Conservation (phyloP, 2,797 vertebrate species). For the Lagodon rhomboides region DNA sequence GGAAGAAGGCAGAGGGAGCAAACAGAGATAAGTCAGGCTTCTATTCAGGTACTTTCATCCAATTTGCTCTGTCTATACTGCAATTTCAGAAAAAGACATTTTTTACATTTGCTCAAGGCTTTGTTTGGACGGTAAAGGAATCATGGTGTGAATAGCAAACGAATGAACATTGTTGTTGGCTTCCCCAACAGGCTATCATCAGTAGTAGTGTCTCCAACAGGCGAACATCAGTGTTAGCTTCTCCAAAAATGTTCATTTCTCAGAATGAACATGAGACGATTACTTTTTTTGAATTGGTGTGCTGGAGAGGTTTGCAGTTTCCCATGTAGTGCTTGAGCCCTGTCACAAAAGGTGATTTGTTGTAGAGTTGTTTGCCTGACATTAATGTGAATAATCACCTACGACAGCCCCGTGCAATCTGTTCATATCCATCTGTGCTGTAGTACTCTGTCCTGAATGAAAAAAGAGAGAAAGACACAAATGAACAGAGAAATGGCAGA, state of each 20-base stretch:
- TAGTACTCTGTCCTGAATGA: not conserved
- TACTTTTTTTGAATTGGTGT: not conserved
- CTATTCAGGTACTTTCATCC: slow-evolving; percentile 19
- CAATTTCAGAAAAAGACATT: not conserved
- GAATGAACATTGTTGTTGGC: not conserved
- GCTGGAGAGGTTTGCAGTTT: not conserved
- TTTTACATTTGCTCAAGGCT: not conserved
- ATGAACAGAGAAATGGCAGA: no score
- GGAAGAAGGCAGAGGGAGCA: slow-evolving; percentile 30
- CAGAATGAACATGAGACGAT: not conserved
- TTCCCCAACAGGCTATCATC: no score
- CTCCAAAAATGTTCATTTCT: not conserved
- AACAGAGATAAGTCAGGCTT: slow-evolving; percentile 25
- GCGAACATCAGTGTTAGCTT: no score
- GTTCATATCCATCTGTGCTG: not conserved
- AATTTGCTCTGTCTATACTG: not conserved
- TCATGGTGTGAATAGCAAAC: not conserved
- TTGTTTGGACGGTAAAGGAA: not conserved
- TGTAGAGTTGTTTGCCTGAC: not conserved
- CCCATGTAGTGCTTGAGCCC: not conserved
- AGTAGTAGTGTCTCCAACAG: no score
- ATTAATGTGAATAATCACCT: not conserved
- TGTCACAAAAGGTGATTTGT: not conserved
- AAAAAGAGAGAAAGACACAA: no score
- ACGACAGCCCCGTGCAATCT: not conserved